phyloP scores from a whole-genome alignment of 2,888 invertebrate species.

The Limnephilus lunatus region DNA sequence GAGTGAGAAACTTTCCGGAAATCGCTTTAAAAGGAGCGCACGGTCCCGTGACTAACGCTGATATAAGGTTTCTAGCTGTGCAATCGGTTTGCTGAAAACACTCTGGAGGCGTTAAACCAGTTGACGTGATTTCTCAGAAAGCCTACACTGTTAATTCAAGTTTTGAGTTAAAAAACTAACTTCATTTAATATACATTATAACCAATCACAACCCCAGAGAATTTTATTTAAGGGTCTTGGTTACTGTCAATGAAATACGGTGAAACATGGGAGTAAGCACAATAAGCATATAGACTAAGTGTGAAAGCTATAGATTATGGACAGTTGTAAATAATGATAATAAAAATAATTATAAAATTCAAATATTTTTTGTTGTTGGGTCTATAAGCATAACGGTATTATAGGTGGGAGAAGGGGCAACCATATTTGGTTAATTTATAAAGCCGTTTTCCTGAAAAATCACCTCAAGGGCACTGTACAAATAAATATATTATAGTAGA shows the following conservation, averaged over 20 bases:
- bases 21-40: slow-evolving; percentile 49
- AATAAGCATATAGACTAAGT: neutral
- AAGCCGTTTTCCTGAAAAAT: too few relatives aligned
- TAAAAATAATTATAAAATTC: too few relatives aligned
- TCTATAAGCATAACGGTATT: too few relatives aligned
- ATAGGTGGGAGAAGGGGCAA: neutral
- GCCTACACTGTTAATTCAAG: neutral
- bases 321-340: neutral
- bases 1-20: slow-evolving; percentile 56
- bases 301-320: neutral
- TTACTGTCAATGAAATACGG: neutral
- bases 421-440: neutral
- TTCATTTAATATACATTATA: neutral
- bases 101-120: neutral
- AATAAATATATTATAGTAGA: too few relatives aligned
- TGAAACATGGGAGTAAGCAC: neutral
- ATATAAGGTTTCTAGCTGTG: neutral
- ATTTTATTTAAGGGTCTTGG: neutral
- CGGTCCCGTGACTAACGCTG: slow-evolving; percentile 8
- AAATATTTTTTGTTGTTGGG: too few relatives aligned
- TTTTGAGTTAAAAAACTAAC: neutral
- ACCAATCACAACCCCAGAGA: neutral
- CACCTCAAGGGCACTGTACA: too few relatives aligned
- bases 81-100: neutral
- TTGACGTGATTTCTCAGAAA: neutral